Conservation (phyloP, 2,797 vertebrate species). For the Chaetophractus vellerosus region DNA sequence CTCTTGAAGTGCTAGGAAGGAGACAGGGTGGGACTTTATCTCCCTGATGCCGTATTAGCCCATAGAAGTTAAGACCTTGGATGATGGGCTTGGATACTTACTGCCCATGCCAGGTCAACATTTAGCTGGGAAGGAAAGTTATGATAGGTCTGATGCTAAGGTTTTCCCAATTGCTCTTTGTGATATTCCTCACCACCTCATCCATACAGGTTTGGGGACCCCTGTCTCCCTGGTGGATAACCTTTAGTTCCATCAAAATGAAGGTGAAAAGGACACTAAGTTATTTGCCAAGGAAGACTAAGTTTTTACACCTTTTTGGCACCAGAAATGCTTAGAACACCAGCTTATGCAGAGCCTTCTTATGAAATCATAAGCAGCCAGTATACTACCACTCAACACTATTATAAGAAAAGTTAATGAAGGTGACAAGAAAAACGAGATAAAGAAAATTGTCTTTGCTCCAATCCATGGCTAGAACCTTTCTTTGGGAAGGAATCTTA, state of each 20-base stretch:
- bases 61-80: not conserved
- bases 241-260: not conserved
- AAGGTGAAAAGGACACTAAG: not conserved
- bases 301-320: not conserved
- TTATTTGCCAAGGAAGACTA: conserved; percentile 1
- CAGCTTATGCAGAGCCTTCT: not conserved
- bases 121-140: not conserved
- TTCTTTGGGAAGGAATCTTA: not conserved
- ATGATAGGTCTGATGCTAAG: not conserved
- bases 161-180: not conserved
- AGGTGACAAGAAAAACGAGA: conserved; percentile 40
- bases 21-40: not conserved
- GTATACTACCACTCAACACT: not conserved
- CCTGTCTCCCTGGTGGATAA: not conserved
- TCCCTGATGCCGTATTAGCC: not conserved
- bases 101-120: not conserved
- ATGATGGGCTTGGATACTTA: not conserved
- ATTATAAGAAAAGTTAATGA: conserved; percentile 8
- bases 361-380: not conserved
- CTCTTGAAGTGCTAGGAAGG: not conserved
- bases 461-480: not conserved
- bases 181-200: not conserved
- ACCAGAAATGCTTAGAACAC: not conserved
- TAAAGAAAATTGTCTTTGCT: not conserved
- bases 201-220: not conserved